These are phyloP conservation scores for Osmerus mordax DNA, from an alignment of 2,113 vertebrate species.

Conservation along the genomic window DNA sequence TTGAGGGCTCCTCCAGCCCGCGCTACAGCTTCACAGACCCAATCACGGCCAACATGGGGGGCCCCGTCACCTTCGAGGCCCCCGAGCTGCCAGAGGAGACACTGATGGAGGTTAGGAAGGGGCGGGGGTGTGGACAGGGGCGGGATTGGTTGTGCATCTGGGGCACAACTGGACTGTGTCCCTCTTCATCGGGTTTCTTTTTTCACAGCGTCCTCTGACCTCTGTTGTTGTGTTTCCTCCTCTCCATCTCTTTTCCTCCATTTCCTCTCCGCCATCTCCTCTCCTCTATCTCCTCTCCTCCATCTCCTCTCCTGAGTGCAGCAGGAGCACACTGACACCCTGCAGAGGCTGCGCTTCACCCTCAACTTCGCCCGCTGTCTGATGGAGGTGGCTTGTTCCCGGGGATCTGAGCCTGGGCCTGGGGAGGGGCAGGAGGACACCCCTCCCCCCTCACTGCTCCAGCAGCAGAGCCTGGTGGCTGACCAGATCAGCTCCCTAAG, in stretches of 20 bases:
- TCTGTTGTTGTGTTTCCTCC: too few species aligned
- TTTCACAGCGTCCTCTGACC: neutral
- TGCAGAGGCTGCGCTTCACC: conserved; percentile 85
- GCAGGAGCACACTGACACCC: conserved; percentile 93
- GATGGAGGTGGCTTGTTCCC: conserved; percentile 84
- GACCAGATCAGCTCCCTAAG: conserved; percentile 97
- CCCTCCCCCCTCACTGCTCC: conserved; percentile 62
- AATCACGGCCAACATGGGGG: conserved; percentile 81
- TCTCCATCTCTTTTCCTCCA: neutral
- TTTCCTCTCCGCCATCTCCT: neutral
- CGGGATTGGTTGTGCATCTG: neutral
- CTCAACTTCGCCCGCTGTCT: conserved; percentile 85
- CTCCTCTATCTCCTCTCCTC: neutral
- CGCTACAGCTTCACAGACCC: conserved; percentile 81
- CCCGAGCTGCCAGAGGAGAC: conserved; percentile 95
- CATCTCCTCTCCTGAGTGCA: conserved; percentile 53
- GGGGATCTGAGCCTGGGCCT: conserved; percentile 58
- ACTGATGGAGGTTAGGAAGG: conserved; percentile 87
- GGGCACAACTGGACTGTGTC: neutral
- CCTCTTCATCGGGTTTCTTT: neutral
- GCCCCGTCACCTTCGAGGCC: conserved; percentile 85
- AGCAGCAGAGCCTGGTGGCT: conserved; percentile 88
- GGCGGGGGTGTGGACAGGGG: neutral
- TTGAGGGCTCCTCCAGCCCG: conserved; percentile 77
- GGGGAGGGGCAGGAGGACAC: conserved; percentile 44